Base-by-base conservation (phyloP, 2,888 invertebrate species). In the Pachydiplax longipennis region DNA sequence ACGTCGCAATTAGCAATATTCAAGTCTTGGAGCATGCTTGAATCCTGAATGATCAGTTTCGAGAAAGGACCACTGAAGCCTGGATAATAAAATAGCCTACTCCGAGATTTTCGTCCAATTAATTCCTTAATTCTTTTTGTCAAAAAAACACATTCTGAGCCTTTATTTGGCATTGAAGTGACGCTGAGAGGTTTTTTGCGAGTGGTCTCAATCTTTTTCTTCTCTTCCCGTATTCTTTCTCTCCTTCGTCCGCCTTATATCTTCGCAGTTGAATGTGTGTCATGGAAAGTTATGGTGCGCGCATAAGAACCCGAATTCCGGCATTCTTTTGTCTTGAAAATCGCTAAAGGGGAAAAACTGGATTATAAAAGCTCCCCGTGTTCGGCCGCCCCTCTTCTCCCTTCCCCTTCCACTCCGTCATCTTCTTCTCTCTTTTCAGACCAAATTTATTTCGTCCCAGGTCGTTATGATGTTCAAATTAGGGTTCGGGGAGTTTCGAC, bases 251-350 rank as follows among this genome's bases (percentile, higher is more conserved):
- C 58, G 58, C 87, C 40, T 87, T 87, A 61, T 87, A 58, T 61
- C 61, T 37, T 61, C 87, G 65, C 37, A 35, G 87, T 65, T 61
- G 87, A 87, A 87, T 87, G 87, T 87, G 61, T 87, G 87, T 87
- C 87, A 87, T 61, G 61, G 87, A 87, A 87, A 87, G 87, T 87
- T 87, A 87, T 87, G 87, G 61, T 37, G 87, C 22, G 87, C 87
- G 37, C 87, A 87, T 87, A 87, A 87, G 87, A 87, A 65, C 87
- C 87, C n/a, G 87, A 37, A 87, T 87, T 87, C 87, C 87, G 37
- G 22, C 87, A 65, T 87, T 87, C 87, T 87, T 87, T 87, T 87
- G 87, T 87, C 87, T 87, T 61, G 58, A 35, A 65, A 65, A 87
- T 61, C 15, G 87, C 61, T 87, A 48, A 53, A 40, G 83, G 58